Evolutionary conservation across 2,888 invertebrate genomes (phyloP), one percentile per base, ranked within the genome.

Genomic region (Scotopteryx bipunctaria): DNA sequence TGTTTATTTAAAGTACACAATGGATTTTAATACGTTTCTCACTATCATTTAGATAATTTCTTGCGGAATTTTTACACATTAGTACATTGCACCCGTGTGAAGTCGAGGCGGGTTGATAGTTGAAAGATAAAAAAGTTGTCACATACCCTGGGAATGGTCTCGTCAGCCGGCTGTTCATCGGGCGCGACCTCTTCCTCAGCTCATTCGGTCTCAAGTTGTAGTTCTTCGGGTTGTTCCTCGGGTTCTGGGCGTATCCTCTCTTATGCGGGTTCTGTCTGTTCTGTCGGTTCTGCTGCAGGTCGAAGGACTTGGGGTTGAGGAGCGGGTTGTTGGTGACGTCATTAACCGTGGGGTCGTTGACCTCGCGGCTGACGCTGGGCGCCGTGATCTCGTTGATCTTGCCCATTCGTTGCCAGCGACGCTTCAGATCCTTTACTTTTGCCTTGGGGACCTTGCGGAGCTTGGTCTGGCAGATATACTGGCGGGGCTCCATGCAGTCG

Each of bases 391-490:
- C 92, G 79, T 92, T 93, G 42, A 91, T 67, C 55, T 78, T 77
- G 49, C 91, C 91, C 81, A 88, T 89, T 4, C 83, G 78, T 57
- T 88, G 86, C 82, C 91, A 92, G 37, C 91, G 90, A 11, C 79
- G 71, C 38, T 80, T 76, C 1, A 91, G 65, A 11, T 88, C 89
- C 55, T 90, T 91, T 51, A 90, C 78, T 48, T 85, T 91, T 11
- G 85, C 71, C 55, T 86, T 90, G 19, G 85, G 76, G 1, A 92
- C 83, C 56, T 91, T 91, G 45, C 79, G 87, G 3, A 93, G 81
- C 69, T 91, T 92, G 9, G 92, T 92, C 76, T 95, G 94, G 79
- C 95, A 95, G 70, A 95, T 93, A 84, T 91, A 95, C 70, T 93
- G 92, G 56, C 92, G 93, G 8, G 84, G 80, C 55, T 93, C 91